A percentile compares a stretch with the other conserved stretches of the same genome.
Evolutionary conservation across 1,140 invertebrate species (phyloP).

Genomic region (Ceratosolen solmsi): DNA sequence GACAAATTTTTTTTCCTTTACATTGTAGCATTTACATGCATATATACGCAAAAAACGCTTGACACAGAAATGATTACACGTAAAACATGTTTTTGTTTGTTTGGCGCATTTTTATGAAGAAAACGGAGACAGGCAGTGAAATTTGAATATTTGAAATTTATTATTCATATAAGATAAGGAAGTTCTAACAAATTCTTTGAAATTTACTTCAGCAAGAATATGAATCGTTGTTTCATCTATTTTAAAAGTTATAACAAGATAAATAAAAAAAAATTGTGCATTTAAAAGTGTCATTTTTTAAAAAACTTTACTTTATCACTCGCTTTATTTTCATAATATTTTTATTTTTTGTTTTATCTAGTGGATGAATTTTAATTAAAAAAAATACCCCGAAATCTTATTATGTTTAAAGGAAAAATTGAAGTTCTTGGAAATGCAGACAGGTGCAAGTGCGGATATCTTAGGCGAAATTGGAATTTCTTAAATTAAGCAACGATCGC

Average conservation of each 20-base stretch:
- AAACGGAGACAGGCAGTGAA: neutral
- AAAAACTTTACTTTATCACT: no score
- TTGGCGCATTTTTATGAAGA: constrained; percentile 14
- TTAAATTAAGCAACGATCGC: no score
- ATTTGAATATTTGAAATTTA: constrained; percentile 35
- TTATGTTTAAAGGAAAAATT: no score
- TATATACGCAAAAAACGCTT: constrained; percentile 5
- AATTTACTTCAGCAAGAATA: constrained; percentile 17
- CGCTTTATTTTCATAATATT: no score
- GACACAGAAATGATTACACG: constrained; percentile 3
- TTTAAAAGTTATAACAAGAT: neutral
- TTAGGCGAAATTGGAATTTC: no score
- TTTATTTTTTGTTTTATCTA: neutral
- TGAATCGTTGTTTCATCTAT: neutral
- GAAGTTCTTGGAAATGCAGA: no score
- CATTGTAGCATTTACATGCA: neutral
- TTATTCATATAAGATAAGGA: neutral
- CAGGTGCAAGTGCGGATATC: no score
- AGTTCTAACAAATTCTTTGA: neutral
- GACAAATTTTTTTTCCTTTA: constrained; percentile 6
- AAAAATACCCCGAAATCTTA: no score
- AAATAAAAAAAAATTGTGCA: neutral
- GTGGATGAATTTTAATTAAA: neutral
- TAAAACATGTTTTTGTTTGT: neutral
- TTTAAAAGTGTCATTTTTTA: no score